Conservation (phyloP, 2,113 vertebrate species). For the Felis chaus region DNA sequence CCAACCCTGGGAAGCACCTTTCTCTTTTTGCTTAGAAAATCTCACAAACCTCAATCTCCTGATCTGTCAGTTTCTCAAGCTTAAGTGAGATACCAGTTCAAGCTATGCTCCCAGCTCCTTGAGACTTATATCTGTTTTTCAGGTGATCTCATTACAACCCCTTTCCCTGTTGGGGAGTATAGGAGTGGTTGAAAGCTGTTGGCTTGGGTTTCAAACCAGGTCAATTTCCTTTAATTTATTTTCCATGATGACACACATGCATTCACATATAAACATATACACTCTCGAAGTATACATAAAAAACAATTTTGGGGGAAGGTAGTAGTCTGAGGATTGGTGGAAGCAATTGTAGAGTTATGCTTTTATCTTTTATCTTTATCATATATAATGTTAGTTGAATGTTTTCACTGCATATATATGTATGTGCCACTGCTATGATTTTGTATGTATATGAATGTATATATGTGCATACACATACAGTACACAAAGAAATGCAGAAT, state of each 20-base stretch:
- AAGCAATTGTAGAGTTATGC: background rate
- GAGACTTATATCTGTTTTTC: background rate
- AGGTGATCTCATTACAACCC: background rate
- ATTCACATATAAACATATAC: background rate
- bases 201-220: background rate
- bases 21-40: background rate
- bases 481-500: background rate
- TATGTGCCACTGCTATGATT: background rate
- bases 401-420: background rate
- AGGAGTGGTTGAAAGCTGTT: background rate
- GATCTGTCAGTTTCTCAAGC: background rate
- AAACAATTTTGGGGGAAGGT: background rate
- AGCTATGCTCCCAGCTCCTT: background rate
- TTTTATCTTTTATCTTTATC: background rate
- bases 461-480: background rate
- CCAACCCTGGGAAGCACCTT: rapidly evolving
- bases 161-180: background rate
- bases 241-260: no score
- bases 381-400: background rate
- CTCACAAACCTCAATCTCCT: background rate
- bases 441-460: background rate
- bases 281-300: background rate
- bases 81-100: background rate
- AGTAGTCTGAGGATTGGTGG: background rate
- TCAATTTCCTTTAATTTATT: background rate